Conservation (phyloP, 2,797 vertebrate species). For the Parotocinclus haroldoi region DNA sequence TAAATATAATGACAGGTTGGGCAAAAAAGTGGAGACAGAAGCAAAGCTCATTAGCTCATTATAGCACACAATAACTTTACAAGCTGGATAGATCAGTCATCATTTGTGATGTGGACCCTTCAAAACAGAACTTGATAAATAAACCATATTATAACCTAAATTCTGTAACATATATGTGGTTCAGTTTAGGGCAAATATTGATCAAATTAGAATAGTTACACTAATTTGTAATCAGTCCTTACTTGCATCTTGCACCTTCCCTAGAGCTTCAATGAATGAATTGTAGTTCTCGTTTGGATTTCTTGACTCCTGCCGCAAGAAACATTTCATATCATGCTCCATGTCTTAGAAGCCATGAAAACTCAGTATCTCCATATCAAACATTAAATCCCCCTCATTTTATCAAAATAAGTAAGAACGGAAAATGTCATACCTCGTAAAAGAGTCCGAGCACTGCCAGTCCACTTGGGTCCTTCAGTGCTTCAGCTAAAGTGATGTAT, state of each 20-base stretch:
- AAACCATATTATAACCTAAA: too few relatives aligned
- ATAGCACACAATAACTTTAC: too few relatives aligned
- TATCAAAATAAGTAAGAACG: not conserved
- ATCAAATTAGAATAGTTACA: too few relatives aligned
- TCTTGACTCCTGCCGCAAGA: constrained; percentile 30
- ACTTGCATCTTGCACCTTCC: constrained; percentile 13
- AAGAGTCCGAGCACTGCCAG: constrained; percentile 87
- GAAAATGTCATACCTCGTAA: constrained; percentile 71
- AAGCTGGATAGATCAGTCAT: too few relatives aligned
- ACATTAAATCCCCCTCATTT: not conserved
- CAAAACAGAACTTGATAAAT: too few relatives aligned
- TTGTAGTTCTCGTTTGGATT: constrained; percentile 37
- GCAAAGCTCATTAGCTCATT: too few relatives aligned
- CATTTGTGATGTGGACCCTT: too few relatives aligned
- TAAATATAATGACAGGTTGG: too few relatives aligned
- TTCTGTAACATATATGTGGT: too few relatives aligned
- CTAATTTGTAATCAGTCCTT: constrained; percentile 2
- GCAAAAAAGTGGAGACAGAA: too few relatives aligned
- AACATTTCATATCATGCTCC: not conserved
- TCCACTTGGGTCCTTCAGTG: constrained; percentile 57
- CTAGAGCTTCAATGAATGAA: constrained; percentile 13
- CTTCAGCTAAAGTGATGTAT: constrained; percentile 43
- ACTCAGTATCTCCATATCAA: not conserved
- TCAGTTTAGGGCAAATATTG: too few relatives aligned
- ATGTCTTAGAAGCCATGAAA: too few relatives aligned